Conservation (phyloP, 2,113 vertebrate species). For the Carassius carassius region DNA sequence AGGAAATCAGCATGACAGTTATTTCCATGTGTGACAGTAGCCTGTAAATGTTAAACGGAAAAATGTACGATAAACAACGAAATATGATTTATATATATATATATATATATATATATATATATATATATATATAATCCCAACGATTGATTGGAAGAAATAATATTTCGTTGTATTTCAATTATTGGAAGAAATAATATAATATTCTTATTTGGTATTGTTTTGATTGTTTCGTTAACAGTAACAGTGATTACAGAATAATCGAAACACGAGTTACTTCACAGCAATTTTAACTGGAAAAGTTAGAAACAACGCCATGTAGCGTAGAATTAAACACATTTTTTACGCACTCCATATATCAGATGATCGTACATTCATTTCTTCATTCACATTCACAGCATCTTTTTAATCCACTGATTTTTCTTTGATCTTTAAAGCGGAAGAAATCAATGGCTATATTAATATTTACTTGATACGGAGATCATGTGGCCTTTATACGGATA, state of each 20-base stretch:
- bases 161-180: too few species aligned
- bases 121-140: too few species aligned
- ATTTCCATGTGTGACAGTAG: background rate
- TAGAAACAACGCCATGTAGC: background rate
- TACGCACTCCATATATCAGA: background rate
- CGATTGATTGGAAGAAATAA: too few species aligned
- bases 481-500: conserved; percentile 9
- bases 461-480: conserved; percentile 41
- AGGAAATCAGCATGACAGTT: background rate
- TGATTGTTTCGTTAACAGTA: background rate
- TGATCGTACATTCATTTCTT: conserved; percentile 19
- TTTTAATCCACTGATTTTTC: conserved; percentile 27
- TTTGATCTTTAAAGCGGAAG: conserved; percentile 47
- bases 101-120: too few species aligned
- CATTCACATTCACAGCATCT: background rate
- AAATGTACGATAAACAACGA: background rate
- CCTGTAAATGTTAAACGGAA: conserved; percentile 12
- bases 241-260: too few species aligned
- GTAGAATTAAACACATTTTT: background rate
- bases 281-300: background rate
- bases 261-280: background rate
- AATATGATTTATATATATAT: background rate
- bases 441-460: conserved; percentile 44
- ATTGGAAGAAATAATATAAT: too few species aligned
- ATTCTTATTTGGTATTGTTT: background rate